Evolutionary conservation across 1,140 invertebrate species (phyloP).

Genomic region (Zaprionus camerounensis): DNA sequence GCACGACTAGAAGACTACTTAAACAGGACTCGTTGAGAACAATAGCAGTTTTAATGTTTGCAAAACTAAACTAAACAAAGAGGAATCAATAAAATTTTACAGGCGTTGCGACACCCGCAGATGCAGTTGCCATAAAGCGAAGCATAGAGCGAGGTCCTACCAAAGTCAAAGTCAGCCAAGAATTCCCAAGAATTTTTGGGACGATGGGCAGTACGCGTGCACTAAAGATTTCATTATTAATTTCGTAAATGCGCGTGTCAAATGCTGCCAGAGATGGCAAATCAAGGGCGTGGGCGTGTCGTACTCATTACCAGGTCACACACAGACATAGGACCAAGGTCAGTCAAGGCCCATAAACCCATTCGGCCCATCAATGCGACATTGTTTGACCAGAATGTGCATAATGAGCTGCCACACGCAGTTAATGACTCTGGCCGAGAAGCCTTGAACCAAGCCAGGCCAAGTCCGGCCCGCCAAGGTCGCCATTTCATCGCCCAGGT

Average conservation of each 20-base stretch:
- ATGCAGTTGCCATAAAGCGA: conserved; percentile 30
- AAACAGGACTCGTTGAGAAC: conserved; percentile 50
- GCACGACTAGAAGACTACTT: conserved; percentile 74
- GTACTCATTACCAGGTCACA: conserved; percentile 46
- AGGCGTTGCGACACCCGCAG: conserved; percentile 68
- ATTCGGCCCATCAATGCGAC: conserved; percentile 59
- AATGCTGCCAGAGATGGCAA: conserved; percentile 60
- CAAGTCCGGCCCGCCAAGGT: conserved; percentile 40
- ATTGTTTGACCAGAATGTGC: conserved; percentile 67
- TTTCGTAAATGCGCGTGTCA: conserved; percentile 79
- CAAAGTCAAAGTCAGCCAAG: conserved; percentile 30
- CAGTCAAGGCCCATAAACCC: conserved; percentile 60
- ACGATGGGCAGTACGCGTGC: conserved; percentile 50
- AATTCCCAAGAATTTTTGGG: not conserved
- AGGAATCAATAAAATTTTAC: conserved; percentile 75
- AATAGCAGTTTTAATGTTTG: conserved; percentile 41
- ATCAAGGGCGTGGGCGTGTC: conserved; percentile 63
- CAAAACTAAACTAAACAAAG: conserved; percentile 59
- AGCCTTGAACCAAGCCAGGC: conserved; percentile 53
- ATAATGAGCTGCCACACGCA: conserved; percentile 84
- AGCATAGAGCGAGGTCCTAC: conserved; percentile 25
- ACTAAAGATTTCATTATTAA: conserved; percentile 70
- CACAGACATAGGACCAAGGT: conserved; percentile 39
- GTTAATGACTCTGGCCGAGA: conserved; percentile 61
- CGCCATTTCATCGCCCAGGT: conserved; percentile 30